Percentiles rank a stretch among this genome's conserved stretches.
Evolutionary conservation across 1,140 invertebrate species (phyloP).

Genomic region (Drosophila murphyi): DNA sequence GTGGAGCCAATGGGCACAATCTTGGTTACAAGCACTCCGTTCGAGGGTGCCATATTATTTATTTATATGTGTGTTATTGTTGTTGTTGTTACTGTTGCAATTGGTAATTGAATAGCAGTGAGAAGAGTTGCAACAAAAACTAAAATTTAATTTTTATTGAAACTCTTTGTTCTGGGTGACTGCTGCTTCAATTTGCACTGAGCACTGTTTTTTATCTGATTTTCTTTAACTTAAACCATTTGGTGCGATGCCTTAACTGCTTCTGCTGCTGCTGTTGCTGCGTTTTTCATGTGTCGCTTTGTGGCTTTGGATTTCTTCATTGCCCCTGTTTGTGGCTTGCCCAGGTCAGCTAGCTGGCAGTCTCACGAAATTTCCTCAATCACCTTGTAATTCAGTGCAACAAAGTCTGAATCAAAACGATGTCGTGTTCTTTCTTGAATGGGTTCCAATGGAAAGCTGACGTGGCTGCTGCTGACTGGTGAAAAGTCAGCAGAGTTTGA

Average conservation of each 20-base stretch:
- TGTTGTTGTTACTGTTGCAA: slow-evolving; percentile 22
- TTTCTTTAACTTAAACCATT: slow-evolving; percentile 42
- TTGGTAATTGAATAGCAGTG: slow-evolving; percentile 29
- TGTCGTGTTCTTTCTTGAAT: slow-evolving; percentile 56
- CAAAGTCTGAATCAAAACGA: slow-evolving; percentile 86
- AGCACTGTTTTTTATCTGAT: slow-evolving; percentile 66
- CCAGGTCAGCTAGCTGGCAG: slow-evolving; percentile 31
- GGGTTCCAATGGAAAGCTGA: slow-evolving; percentile 47
- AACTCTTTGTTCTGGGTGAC: slow-evolving; percentile 12
- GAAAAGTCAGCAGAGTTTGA: slow-evolving; percentile 6
- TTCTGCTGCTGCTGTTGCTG: slow-evolving; percentile 52
- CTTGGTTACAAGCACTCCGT: slow-evolving; percentile 85
- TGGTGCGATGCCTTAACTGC: slow-evolving; percentile 33
- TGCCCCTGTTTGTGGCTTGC: slow-evolving; percentile 42
- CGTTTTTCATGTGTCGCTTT: slow-evolving; percentile 53
- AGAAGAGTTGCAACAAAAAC: slow-evolving; percentile 30
- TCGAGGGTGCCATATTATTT: slow-evolving; percentile 53
- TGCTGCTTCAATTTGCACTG: slow-evolving; percentile 17
- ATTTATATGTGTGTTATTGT: slow-evolving; percentile 17
- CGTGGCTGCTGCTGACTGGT: slow-evolving; percentile 51
- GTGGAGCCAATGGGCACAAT: slow-evolving; percentile 77
- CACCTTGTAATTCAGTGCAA: slow-evolving; percentile 58
- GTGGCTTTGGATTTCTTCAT: slow-evolving; percentile 68
- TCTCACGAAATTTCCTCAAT: slow-evolving; percentile 67
- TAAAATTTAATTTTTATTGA: slow-evolving; percentile 64